phyloP scores from a whole-genome alignment of 92 coral and sea anemone genomes.

The Paramuricea clavata region DNA sequence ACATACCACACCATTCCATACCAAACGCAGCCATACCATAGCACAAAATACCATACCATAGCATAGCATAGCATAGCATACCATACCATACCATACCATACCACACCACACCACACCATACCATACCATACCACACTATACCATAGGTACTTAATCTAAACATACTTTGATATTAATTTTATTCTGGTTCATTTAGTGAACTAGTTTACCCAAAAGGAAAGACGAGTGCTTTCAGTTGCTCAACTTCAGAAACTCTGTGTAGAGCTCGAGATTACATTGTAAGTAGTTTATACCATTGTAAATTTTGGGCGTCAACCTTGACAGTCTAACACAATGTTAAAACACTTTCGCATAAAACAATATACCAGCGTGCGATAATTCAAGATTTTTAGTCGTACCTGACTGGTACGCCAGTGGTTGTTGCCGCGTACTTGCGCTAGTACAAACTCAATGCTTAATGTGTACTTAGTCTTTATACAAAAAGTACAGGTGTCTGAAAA shows the following conservation, averaged over 20 bases:
- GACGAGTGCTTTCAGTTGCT: conserved; percentile 88
- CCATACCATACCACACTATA: conserved; percentile 9
- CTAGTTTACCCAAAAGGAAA: conserved; percentile 89
- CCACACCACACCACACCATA: conserved; percentile 20
- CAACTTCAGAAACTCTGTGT: conserved; percentile 87
- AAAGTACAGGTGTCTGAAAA: too few relatives aligned
- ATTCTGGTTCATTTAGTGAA: conserved; percentile 60
- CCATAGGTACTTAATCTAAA: too few relatives aligned
- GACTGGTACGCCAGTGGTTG: too few relatives aligned
- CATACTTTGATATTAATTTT: too few relatives aligned
- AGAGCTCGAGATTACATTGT: conserved; percentile 96
- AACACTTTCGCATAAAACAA: too few relatives aligned
- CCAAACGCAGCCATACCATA: neutral
- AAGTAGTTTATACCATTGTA: conserved; percentile 44
- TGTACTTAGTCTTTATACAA: too few relatives aligned
- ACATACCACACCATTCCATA: neutral
- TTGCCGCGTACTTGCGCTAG: too few relatives aligned
- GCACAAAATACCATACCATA: neutral
- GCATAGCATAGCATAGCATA: neutral
- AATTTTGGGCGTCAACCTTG: too few relatives aligned
- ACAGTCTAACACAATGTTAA: too few relatives aligned
- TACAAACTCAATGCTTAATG: too few relatives aligned
- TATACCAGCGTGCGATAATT: too few relatives aligned
- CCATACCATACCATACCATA: conserved; percentile 34
- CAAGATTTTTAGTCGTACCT: too few relatives aligned